Evolutionary conservation across 1,140 invertebrate species (phyloP), one percentile per base, ranked within the genome.

Genomic region (Drosophila dunni): DNA sequence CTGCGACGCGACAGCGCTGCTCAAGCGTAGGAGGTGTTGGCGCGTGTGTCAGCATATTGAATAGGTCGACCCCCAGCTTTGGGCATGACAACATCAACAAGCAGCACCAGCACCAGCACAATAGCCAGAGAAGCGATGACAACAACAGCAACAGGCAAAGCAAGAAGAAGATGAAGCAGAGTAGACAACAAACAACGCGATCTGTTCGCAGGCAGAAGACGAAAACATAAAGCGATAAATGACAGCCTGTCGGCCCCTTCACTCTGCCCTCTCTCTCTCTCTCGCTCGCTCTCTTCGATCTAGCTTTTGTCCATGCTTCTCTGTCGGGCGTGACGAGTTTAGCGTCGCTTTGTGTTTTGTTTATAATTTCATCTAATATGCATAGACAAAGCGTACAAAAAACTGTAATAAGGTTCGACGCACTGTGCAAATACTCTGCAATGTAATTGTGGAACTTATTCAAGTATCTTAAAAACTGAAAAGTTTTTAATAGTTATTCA

Each of bases 311-410:
- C 50, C 44, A 51, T 60, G 44, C 34, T 63, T 60, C 38, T 44
- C 64, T 60, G 64, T 34, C 54, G 83, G 83, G 83, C 79, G 83
- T 86, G 83, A 86, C 83, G 86, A 88, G 83, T 88, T 76, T 75
- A 67, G 64, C 72, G 72, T 79, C 61, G 76, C 83, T 84, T 86
- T 75, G 69, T 85, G 78, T 88, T 88, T 86, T 86, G 75, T 77
- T 83, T 86, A 88, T 86, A 88, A 86, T 86, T 86, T 88, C 75
- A 88, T 83, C 83, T 86, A 88, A 86, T 86, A 88, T 86, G 72
- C 83, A 86, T 62, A 78, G 45, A 63, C 57, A 29, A 11, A 58
- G 44, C 69, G 17, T 48, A 65, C 53, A 51, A 58, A 50, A 17
- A 46, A 46, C 58, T 45, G 33, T 11, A 29, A 7, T 1, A 10